Percentiles rank a stretch among this genome's conserved stretches.
These are phyloP conservation scores for Protodeltote pygarga DNA, from an alignment of 2,888 invertebrate genomes.

Conservation along the genomic window DNA sequence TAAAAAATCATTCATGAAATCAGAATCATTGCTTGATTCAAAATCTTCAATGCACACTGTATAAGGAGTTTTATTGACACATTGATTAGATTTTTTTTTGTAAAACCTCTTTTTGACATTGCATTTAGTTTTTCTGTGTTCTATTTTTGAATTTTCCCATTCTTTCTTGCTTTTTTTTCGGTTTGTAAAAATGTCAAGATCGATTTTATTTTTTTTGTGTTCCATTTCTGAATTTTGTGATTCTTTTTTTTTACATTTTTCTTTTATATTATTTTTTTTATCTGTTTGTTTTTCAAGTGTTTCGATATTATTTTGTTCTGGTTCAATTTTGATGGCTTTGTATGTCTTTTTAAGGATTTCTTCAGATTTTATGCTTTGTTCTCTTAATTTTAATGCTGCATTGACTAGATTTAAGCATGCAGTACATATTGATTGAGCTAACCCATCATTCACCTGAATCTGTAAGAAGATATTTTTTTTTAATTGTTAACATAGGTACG, in stretches of 20 bases:
- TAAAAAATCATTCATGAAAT: conserved; percentile 20
- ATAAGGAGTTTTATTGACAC: conserved; percentile 3
- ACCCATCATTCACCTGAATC: conserved; percentile 45
- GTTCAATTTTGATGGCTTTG: conserved; percentile 7
- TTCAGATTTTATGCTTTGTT: conserved; percentile 35
- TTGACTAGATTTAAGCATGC: conserved; percentile 30
- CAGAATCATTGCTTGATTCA: conserved; percentile 43
- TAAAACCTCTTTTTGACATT: neutral
- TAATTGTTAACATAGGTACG: no score
- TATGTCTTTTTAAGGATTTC: conserved; percentile 20
- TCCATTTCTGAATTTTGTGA: neutral
- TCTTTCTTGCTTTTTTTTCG: no score
- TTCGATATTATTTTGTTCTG: neutral
- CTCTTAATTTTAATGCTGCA: conserved; percentile 34
- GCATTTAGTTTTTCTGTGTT: no score
- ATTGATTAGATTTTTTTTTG: neutral
- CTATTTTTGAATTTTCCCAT: neutral
- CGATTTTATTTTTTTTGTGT: neutral
- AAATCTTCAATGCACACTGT: conserved; percentile 36
- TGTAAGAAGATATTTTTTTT: conserved; percentile 17
- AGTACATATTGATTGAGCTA: conserved; percentile 43
- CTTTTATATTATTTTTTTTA: conserved; percentile 3
- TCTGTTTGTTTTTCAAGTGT: neutral
- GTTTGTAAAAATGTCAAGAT: no score
- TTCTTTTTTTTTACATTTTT: neutral